Conservation (phyloP, 2,797 vertebrate species). For the Labroides dimidiatus region DNA sequence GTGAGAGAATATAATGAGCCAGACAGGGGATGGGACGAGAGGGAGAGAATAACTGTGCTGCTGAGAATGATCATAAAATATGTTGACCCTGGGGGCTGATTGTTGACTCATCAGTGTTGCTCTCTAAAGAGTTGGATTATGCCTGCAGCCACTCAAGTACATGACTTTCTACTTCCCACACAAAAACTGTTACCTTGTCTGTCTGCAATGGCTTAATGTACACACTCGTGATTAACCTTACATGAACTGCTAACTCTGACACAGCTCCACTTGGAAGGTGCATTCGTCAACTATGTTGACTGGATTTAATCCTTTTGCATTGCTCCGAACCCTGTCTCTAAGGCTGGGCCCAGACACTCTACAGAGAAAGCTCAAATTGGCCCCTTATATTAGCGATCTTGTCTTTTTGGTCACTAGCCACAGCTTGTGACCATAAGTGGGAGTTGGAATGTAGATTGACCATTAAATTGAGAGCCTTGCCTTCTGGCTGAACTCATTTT, state of each 20-base stretch:
- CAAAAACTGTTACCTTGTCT: slow-evolving; percentile 49
- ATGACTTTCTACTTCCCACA: slow-evolving; percentile 49
- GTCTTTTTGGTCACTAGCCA: too few species aligned
- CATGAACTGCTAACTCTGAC: slow-evolving; percentile 29
- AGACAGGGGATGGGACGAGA: slow-evolving; percentile 36
- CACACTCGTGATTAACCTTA: slow-evolving; percentile 25
- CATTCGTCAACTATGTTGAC: not conserved
- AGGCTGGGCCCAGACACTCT: too few species aligned
- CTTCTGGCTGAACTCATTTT: too few species aligned
- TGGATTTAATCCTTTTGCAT: slow-evolving; percentile 34
- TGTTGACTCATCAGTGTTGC: slow-evolving; percentile 74
- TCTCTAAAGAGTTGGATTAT: slow-evolving; percentile 57
- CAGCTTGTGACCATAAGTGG: too few species aligned
- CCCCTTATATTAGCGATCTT: too few species aligned
- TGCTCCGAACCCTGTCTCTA: too few species aligned
- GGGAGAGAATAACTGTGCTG: slow-evolving; percentile 30
- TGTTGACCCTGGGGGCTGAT: slow-evolving; percentile 63
- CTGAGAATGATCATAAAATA: slow-evolving; percentile 60
- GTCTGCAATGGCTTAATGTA: slow-evolving; percentile 26
- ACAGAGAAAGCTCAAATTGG: too few species aligned
- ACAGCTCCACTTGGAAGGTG: not conserved
- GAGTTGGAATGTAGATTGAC: too few species aligned
- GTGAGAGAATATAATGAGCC: slow-evolving; percentile 61
- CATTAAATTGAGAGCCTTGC: too few species aligned
- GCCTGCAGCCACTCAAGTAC: slow-evolving; percentile 43